Evolutionary conservation across 35 echinoderm and acorn worm species (phyloP), one percentile per base, ranked within the genome.

Genomic region (Stichopus chloronotus): DNA sequence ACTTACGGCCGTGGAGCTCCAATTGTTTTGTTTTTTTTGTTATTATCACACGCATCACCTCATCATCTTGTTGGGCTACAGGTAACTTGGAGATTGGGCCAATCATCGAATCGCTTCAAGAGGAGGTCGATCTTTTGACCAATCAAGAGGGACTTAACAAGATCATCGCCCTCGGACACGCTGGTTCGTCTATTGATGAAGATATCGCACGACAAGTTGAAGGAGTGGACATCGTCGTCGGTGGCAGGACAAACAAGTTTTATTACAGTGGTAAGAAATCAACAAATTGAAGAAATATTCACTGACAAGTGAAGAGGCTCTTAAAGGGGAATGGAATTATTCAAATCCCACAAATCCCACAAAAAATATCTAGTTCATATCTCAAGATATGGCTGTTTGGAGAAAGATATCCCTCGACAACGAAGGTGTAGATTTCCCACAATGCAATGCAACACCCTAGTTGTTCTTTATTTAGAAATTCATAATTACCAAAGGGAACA

Each of bases 161-260:
- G 55, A 96, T 99, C 74, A 99, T 99, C 16, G 97, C 97, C 5
- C 78, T 99, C 4, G 97, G 97, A 72, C 97, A 99, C 78, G 72
- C 95, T 30, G 97, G 97, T 9, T 82, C 95, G 17, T 91, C 84
- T 53, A 93, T 94, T 5, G 97, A 99, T 77, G 24, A 88, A 56
- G 89, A 94, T 14, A 94, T 99, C 11, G 97, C 97, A 6, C 54
- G 78, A 0, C 43, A 59, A 17, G 93, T 99, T 43, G 53, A 72
- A 59, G 97, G 97, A 58, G 86, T 99, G 9, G 97, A 99, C 58
- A 24, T 99, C n/a, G 97, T 99, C 5, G 68, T 99, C 14, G 97
- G 97, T 11, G 97, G 97, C 24, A 94, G 95, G 69, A 81, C 93
- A 68, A 92, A 99, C 56, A 96, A 93, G 6, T 99, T 99, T 78